phyloP scores from a whole-genome alignment of 2,113 vertebrate genomes.

The Pangasianodon hypophthalmus region DNA sequence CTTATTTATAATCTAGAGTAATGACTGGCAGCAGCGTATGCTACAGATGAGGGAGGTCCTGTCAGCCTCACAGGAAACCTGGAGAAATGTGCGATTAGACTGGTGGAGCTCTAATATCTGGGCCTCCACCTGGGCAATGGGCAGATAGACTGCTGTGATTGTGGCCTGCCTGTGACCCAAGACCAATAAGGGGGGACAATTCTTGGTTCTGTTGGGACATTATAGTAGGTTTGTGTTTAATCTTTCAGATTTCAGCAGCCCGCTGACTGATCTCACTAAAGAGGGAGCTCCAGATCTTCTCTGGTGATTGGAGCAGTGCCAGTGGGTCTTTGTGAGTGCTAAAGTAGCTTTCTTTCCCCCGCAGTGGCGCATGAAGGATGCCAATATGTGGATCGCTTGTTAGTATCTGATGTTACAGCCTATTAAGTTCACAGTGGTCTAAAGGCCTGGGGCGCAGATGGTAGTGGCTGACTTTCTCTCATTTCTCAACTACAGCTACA shows the following conservation, averaged over 20 bases:
- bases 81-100: neutral
- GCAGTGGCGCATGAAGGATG: conserved; percentile 10
- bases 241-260: neutral
- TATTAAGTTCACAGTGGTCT: conserved; percentile 13
- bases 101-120: neutral
- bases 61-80: neutral
- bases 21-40: neutral
- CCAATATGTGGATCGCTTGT: neutral
- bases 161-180: neutral
- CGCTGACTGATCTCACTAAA: neutral
- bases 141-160: neutral
- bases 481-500: conserved; percentile 18
- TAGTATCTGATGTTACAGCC: conserved; percentile 38
- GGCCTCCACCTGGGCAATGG: neutral
- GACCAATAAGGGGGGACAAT: neutral
- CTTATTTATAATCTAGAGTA: neutral
- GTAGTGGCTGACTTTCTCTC: neutral
- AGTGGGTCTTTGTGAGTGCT: conserved; percentile 6
- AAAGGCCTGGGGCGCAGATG: conserved; percentile 4
- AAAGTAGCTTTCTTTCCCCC: conserved; percentile 3
- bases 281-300: neutral
- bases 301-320: neutral
- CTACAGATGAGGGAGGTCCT: neutral
- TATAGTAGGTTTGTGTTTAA: conserved; percentile 4
- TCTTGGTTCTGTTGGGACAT: neutral